A percentile compares a stretch with the other conserved stretches of the same genome.
Conservation (phyloP, 2,113 vertebrate genomes). For the Otocyon megalotis region DNA sequence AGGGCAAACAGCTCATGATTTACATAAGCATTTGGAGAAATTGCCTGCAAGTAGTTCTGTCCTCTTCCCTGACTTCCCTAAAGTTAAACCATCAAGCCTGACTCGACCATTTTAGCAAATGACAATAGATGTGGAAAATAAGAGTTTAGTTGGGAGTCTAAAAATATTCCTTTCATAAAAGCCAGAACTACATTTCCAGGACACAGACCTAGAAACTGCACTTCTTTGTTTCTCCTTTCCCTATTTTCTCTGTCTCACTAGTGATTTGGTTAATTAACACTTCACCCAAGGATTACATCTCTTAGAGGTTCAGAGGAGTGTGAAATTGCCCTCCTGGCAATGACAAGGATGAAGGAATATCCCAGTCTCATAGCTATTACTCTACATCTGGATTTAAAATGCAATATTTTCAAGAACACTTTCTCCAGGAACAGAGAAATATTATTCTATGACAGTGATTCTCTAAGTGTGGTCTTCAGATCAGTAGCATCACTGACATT, state of each 20-base stretch:
- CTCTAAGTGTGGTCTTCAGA: neutral
- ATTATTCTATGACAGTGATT: constrained; percentile 20
- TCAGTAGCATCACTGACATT: neutral
- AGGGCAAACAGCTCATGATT: constrained; percentile 37
- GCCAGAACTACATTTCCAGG: constrained; percentile 66
- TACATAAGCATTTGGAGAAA: constrained; percentile 63
- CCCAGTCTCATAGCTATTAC: constrained; percentile 50
- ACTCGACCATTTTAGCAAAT: neutral
- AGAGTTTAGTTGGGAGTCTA: constrained; percentile 56
- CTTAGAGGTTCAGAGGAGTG: constrained; percentile 82
- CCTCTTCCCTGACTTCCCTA: constrained; percentile 52
- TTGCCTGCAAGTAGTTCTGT: neutral
- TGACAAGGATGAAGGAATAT: constrained; percentile 82
- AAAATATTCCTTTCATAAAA: constrained; percentile 67
- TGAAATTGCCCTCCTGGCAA: constrained; percentile 84
- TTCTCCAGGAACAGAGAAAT: constrained; percentile 60
- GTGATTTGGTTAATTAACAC: constrained; percentile 86
- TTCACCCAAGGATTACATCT: constrained; percentile 81
- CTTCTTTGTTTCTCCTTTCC: constrained; percentile 74
- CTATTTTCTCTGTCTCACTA: constrained; percentile 71
- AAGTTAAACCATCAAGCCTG: constrained; percentile 45
- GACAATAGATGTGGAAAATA: constrained; percentile 34
- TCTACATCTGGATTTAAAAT: constrained; percentile 78
- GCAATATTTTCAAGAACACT: constrained; percentile 75
- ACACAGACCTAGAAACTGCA: constrained; percentile 72